Conservation (phyloP, 2,113 vertebrate species). For the Climacteris rufus region DNA sequence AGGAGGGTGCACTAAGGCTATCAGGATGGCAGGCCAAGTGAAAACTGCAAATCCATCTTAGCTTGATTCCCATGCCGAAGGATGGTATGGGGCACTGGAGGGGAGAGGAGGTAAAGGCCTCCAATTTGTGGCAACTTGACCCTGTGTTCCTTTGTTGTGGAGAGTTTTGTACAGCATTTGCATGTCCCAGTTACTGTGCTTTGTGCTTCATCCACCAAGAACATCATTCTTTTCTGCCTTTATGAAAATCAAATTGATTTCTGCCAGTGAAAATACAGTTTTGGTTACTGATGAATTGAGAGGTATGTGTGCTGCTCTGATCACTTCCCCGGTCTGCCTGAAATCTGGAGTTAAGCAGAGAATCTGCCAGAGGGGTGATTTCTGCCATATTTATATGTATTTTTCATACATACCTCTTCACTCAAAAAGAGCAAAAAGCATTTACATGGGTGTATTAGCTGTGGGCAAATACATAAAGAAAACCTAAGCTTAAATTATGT, state of each 20-base stretch:
- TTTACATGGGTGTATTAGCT: not conserved
- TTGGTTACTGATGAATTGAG: not conserved
- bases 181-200: not conserved
- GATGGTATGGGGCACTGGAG: rapidly evolving
- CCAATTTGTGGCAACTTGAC: not conserved
- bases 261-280: not conserved
- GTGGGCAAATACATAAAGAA: slow-evolving; percentile 13
- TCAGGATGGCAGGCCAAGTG: not conserved
- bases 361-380: not conserved
- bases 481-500: not conserved
- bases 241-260: slow-evolving; percentile 21
- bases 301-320: not conserved
- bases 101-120: not conserved
- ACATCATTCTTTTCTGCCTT: not conserved
- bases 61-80: not conserved
- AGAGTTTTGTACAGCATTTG: not conserved
- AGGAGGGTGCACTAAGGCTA: not conserved
- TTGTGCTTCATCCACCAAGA: not conserved
- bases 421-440: not conserved
- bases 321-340: not conserved
- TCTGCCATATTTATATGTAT: not conserved
- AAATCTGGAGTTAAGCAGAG: not conserved
- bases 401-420: not conserved
- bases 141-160: not conserved
- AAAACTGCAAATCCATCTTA: not conserved